Evolutionary conservation across 2,888 invertebrate species (phyloP).

Genomic region (Nephrotoma appendiculata): DNA sequence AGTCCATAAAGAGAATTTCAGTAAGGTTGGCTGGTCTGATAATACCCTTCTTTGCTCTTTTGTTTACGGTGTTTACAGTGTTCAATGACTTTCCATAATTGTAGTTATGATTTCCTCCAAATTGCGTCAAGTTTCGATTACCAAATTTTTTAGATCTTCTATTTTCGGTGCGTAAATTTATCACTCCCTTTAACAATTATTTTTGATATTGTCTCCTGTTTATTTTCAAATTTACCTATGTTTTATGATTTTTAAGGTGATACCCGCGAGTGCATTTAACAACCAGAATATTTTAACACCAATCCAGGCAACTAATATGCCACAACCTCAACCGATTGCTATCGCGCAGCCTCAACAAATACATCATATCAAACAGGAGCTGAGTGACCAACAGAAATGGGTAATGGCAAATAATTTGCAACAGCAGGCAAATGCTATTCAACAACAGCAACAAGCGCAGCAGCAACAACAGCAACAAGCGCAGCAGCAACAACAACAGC

Average conservation of each 20-base stretch:
- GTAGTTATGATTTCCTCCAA: too few relatives aligned
- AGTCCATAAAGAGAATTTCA: too few relatives aligned
- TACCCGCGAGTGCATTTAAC: constrained; percentile 36
- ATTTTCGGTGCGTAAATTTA: not conserved
- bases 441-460: constrained; percentile 15
- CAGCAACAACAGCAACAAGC: constrained; percentile 12
- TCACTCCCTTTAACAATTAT: not conserved
- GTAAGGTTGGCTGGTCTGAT: too few relatives aligned
- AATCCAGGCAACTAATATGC: constrained; percentile 18
- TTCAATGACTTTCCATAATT: too few relatives aligned
- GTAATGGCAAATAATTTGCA: constrained; percentile 19
- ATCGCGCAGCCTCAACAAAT: constrained; percentile 10
- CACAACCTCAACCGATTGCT: constrained; percentile 22
- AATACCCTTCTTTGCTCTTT: too few relatives aligned
- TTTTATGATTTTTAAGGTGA: constrained; percentile 28
- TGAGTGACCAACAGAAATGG: constrained; percentile 20
- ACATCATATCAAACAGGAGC: constrained; percentile 24
- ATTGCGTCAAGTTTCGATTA: too few relatives aligned
- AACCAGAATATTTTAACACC: constrained; percentile 23
- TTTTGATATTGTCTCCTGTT: not conserved
- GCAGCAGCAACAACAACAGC: constrained; percentile 14
- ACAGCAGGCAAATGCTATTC: constrained; percentile 22
- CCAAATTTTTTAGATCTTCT: too few relatives aligned
- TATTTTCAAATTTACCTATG: not conserved
- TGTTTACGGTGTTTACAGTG: too few relatives aligned